A percentile compares a stretch with the other conserved stretches of the same genome.
These are phyloP conservation scores for Scalopus aquaticus DNA, from an alignment of 2,113 vertebrate genomes.

Conservation along the genomic window DNA sequence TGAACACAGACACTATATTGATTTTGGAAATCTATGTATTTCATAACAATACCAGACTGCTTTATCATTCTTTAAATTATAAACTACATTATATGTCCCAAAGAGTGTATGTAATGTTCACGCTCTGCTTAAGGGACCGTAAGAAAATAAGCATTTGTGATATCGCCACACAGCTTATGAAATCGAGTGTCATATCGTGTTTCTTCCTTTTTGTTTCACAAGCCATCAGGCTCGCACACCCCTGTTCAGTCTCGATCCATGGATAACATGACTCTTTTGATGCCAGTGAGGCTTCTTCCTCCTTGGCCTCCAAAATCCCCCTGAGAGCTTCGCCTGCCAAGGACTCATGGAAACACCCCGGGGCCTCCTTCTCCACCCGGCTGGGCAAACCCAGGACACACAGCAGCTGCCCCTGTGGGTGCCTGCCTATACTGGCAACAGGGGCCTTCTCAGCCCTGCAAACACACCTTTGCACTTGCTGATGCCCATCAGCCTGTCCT, in stretches of 20 bases:
- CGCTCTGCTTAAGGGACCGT: background rate
- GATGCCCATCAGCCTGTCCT: background rate
- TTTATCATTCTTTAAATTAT: background rate
- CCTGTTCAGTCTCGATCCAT: background rate
- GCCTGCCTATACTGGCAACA: background rate
- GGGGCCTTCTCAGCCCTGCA: background rate
- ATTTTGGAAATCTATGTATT: slow-evolving; percentile 44
- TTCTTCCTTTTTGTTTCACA: background rate
- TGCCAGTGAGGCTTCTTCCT: slow-evolving; percentile 26
- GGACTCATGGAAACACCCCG: background rate
- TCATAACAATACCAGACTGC: background rate
- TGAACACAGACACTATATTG: background rate
- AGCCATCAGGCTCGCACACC: background rate
- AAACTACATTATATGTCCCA: background rate
- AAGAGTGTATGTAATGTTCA: background rate
- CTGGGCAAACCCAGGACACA: background rate
- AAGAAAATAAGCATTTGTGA: background rate
- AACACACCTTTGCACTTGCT: background rate
- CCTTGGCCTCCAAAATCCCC: background rate
- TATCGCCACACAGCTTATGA: background rate
- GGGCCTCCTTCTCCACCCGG: background rate
- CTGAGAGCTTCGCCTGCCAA: background rate
- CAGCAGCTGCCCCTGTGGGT: background rate
- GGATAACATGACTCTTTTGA: slow-evolving; percentile 15
- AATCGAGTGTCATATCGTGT: background rate